Evolutionary conservation across 2,113 vertebrate species (phyloP).

Genomic region (Leiothrix lutea): DNA sequence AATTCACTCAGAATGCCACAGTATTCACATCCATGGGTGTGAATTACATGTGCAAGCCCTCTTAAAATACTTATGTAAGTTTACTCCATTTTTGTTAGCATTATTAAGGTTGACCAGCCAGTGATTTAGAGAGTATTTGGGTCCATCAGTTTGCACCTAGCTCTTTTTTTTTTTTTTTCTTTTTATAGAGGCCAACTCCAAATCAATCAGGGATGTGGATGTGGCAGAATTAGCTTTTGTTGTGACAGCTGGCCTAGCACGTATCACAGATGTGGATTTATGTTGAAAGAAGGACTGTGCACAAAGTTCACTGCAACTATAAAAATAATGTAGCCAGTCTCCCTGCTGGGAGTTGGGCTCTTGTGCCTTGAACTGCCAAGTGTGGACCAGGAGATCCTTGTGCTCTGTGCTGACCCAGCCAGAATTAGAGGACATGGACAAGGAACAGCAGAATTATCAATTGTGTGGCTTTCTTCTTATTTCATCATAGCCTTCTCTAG

Average conservation of each 20-base stretch:
- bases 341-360: not conserved
- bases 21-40: not conserved
- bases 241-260: not conserved
- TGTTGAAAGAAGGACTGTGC: not conserved
- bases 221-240: not conserved
- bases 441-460: not conserved
- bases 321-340: not conserved
- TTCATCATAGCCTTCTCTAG: not conserved
- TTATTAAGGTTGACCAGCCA: not conserved
- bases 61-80: not conserved
- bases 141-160: not conserved
- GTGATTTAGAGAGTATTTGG: not conserved
- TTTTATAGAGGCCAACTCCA: not conserved
- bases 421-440: not conserved
- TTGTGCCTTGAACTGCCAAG: not conserved
- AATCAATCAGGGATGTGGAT: not conserved
- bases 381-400: not conserved
- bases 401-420: not conserved
- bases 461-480: not conserved
- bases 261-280: not conserved
- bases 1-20: not conserved
- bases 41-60: not conserved
- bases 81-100: not conserved
- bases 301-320: not conserved
- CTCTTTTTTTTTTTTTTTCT: not conserved